Percentiles rank a stretch among this genome's conserved stretches.
Conservation (phyloP, 2,888 invertebrate genomes). For the Pyrocoelia pectoralis region DNA sequence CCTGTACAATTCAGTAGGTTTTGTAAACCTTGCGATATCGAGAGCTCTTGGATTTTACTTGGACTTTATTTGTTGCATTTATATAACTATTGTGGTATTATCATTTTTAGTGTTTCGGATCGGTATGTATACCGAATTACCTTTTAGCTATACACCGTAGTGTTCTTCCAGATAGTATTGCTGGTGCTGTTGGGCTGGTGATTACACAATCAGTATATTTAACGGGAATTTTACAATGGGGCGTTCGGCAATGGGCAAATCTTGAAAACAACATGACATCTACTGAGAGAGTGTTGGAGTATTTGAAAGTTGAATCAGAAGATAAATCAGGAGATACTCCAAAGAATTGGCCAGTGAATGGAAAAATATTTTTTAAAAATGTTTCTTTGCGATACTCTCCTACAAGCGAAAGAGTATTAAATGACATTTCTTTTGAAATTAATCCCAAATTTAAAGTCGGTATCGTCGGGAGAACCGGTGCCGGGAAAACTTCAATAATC, state of each 20-base stretch:
- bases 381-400: slow-evolving; percentile 77
- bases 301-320: slow-evolving; percentile 60
- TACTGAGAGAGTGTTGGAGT: slow-evolving; percentile 77
- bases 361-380: slow-evolving; percentile 71
- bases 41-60: slow-evolving; percentile 51
- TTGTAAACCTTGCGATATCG: slow-evolving; percentile 49
- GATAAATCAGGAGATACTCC: slow-evolving; percentile 59
- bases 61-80: slow-evolving; percentile 49
- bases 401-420: slow-evolving; percentile 76
- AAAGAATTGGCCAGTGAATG: slow-evolving; percentile 76
- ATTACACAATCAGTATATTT: slow-evolving; percentile 82
- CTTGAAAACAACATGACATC: slow-evolving; percentile 82
- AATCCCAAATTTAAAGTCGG: slow-evolving; percentile 76
- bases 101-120: neutral
- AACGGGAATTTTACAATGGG: slow-evolving; percentile 73
- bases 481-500: slow-evolving; percentile 80
- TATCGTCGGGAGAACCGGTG: slow-evolving; percentile 83
- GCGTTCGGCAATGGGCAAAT: slow-evolving; percentile 86
- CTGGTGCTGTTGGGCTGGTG: slow-evolving; percentile 80
- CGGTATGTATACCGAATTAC: neutral
- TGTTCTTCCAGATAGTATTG: slow-evolving; percentile 61
- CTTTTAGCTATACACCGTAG: slow-evolving; percentile 9
- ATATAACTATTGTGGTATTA: slow-evolving; percentile 39
- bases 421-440: slow-evolving; percentile 70
- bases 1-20: slow-evolving; percentile 52